phyloP scores from a whole-genome alignment of 2,888 invertebrate genomes.

The Ichneumoninae sp. region DNA sequence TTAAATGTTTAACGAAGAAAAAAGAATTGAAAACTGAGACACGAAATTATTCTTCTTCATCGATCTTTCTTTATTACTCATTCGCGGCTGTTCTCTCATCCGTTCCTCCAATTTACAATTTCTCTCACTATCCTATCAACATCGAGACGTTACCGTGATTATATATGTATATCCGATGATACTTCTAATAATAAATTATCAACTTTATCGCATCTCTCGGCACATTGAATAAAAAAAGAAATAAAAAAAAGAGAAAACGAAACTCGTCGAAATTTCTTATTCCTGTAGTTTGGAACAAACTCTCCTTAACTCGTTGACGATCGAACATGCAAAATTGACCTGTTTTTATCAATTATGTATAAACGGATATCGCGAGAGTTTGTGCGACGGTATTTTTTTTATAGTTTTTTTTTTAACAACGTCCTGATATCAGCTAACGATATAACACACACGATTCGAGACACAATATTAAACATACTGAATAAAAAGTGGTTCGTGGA shows the following conservation, averaged over 20 bases:
- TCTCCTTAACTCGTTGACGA: conserved; percentile 47
- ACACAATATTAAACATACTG: conserved; percentile 23
- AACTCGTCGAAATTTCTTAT: conserved; percentile 25
- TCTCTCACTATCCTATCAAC: conserved; percentile 58
- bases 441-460: conserved; percentile 17
- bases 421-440: background rate
- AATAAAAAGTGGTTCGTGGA: conserved; percentile 24
- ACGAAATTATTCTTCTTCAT: background rate
- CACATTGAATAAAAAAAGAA: conserved; percentile 45
- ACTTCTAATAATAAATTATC: conserved; percentile 62
- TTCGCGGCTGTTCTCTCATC: conserved; percentile 8
- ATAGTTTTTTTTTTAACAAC: conserved; percentile 6
- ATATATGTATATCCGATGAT: conserved; percentile 60
- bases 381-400: conserved; percentile 1
- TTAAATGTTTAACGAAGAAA: background rate
- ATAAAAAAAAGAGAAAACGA: conserved; percentile 5
- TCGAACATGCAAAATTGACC: conserved; percentile 54
- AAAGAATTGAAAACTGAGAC: background rate
- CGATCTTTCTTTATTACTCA: conserved; percentile 12
- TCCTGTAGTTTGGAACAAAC: conserved; percentile 35
- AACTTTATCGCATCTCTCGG: conserved; percentile 53
- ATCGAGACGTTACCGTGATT: conserved; percentile 63
- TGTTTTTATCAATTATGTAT: conserved; percentile 42
- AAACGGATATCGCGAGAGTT: conserved; percentile 29
- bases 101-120: conserved; percentile 52